phyloP scores from a whole-genome alignment of 2,797 vertebrate genomes.

The Otus scops region DNA sequence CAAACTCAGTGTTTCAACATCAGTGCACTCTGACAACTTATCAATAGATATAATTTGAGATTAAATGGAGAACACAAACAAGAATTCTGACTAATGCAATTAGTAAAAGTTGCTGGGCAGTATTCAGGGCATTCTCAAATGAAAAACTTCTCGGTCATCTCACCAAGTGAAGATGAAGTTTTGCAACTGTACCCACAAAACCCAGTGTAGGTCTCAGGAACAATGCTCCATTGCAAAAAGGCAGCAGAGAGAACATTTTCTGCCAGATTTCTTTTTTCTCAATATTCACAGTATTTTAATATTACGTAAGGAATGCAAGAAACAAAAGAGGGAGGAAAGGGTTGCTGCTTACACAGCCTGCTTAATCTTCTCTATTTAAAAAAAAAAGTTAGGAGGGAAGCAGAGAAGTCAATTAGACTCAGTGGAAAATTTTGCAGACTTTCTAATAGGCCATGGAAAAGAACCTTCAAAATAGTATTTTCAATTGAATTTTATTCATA shows the following conservation, averaged over 20 bases:
- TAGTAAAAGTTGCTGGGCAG: not conserved
- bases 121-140: not conserved
- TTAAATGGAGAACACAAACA: not conserved
- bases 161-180: not conserved
- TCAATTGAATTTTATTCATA: not conserved
- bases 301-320: slow-evolving; percentile 26
- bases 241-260: slow-evolving; percentile 8
- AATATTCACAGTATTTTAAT: slow-evolving; percentile 2
- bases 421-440: not conserved
- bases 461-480: not conserved
- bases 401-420: not conserved
- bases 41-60: not conserved
- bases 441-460: not conserved
- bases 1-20: not conserved
- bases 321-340: slow-evolving; percentile 33
- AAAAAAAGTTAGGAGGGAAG: not conserved
- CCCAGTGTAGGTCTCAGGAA: not conserved
- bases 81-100: not conserved
- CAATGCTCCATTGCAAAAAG: slow-evolving; percentile 21
- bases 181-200: slow-evolving; percentile 15
- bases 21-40: not conserved
- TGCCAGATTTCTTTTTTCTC: not conserved
- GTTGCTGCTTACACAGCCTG: not conserved
- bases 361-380: not conserved
- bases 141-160: not conserved